Conservation (phyloP, 2,888 invertebrate species). For the Torymus aiolomorphi region DNA sequence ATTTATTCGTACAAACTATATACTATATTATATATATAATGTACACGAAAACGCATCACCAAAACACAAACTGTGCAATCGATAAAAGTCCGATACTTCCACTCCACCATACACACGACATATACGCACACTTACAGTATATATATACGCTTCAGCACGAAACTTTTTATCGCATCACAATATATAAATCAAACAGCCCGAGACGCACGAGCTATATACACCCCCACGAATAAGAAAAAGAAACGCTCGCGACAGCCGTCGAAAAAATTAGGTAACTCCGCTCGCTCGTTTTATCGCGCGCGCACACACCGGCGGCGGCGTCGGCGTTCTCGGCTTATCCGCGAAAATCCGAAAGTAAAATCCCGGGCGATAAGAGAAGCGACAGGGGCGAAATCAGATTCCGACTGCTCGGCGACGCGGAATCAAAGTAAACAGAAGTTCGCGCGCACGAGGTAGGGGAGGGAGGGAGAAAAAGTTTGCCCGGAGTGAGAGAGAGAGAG, state of each 20-base stretch:
- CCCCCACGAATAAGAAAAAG: conserved; percentile 2
- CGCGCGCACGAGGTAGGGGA: neutral
- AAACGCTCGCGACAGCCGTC: neutral
- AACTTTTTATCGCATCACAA: too few species aligned
- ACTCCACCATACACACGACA: too few species aligned
- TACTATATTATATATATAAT: too few species aligned
- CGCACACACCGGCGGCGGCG: neutral
- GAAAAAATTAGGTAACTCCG: conserved; percentile 20
- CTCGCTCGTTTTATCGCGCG: too few species aligned
- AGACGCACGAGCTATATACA: too few species aligned
- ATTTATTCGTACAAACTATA: too few species aligned
- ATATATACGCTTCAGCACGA: too few species aligned
- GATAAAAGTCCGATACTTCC: too few species aligned
- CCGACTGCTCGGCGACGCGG: conserved; percentile 46
- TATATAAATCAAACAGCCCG: too few species aligned
- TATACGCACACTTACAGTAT: too few species aligned
- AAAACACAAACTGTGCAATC: too few species aligned
- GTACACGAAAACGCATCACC: too few species aligned
- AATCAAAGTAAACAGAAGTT: conserved; percentile 52
- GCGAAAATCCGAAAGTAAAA: conserved; percentile 53
- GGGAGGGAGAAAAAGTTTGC: conserved; percentile 5
- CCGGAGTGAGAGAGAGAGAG: neutral
- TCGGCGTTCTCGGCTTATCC: conserved; percentile 36
- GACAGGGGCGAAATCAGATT: conserved; percentile 34
- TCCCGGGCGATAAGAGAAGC: conserved; percentile 28